Base-by-base conservation (phyloP, 2,888 invertebrate genomes). In the Axea sp. region DNA sequence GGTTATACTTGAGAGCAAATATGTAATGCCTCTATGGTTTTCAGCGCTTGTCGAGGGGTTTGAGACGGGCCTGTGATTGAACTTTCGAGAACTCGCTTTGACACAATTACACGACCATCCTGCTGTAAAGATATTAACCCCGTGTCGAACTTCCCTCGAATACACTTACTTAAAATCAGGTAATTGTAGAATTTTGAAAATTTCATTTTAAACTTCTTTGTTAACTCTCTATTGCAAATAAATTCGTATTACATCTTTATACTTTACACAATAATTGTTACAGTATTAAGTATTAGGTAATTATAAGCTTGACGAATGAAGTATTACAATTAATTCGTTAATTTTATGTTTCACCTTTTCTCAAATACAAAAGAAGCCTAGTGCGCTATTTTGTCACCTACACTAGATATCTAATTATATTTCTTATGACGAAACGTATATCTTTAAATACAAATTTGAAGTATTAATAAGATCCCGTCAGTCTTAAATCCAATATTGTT, bases 21-120 rank as follows among this genome's bases (percentile, higher is more conserved):
- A 87, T 82, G 85, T 86, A 86, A 87, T 86, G 86, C 86, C 83
- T 86, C 82, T 85, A 86, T 86, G 86, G 79, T 86, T 86, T 84
- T 81, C 81, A 80, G 74, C 78, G 79, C 76, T 76, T 73, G 77
- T 71, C 78, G 76, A 64, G 76, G 71, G 76, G 71, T 75, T 76
- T 75, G 73, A 76, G 65, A 60, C 60, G 62, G 73, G 72, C 77
- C 73, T 77, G 78, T 86, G 86, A 87, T 87, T 87, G 87, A 86
- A 87, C 87, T 87, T 86, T 85, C 81, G 83, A 81, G 72, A 83
- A 86, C 82, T 83, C 81, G 81, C 87, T 87, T 87, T 87, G 87
- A 86, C 85, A 84, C 87, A 87, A 87, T 87, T 87, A 87, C 82
- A 77, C 77, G 80, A 73, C 74, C 81, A 77, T 82, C 79, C 80